phyloP scores from a whole-genome alignment of 2,113 vertebrate genomes.

The Argyrosomus japonicus region DNA sequence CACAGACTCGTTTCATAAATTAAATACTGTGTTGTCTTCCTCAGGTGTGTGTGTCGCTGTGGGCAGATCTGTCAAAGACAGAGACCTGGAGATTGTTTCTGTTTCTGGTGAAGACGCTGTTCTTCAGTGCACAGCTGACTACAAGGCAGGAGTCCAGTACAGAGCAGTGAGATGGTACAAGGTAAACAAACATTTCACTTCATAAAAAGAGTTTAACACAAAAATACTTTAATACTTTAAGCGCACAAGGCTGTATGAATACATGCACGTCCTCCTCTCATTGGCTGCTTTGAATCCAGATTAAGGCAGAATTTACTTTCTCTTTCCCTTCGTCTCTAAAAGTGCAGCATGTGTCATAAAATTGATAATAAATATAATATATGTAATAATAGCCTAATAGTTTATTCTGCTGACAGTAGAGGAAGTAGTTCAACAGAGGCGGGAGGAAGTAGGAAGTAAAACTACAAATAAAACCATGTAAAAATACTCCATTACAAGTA shows the following conservation, averaged over 20 bases:
- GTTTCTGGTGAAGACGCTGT: not conserved
- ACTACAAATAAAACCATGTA: not conserved
- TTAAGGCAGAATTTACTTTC: not conserved
- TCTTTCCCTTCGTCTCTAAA: not conserved
- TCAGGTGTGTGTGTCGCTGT: not conserved
- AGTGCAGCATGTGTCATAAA: not conserved
- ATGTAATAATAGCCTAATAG: too few species aligned
- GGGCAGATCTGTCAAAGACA: accelerated
- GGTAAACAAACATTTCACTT: conserved; percentile 56
- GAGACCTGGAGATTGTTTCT: accelerated
- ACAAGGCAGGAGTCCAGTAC: conserved; percentile 60
- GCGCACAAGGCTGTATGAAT: not conserved
- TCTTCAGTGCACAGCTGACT: conserved; percentile 44
- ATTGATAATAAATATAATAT: not conserved
- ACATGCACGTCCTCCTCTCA: not conserved
- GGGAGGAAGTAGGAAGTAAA: not conserved
- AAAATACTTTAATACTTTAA: not conserved
- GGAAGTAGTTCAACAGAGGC: not conserved
- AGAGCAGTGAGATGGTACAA: conserved; percentile 77
- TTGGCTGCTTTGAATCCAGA: not conserved
- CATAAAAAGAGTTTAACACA: not conserved
- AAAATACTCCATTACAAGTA: not conserved
- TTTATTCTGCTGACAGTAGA: too few species aligned
- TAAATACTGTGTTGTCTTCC: too few species aligned
- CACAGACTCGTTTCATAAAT: too few species aligned